These are phyloP conservation scores for Deilephila porcellus DNA, from an alignment of 2,888 invertebrate species.

Conservation along the genomic window DNA sequence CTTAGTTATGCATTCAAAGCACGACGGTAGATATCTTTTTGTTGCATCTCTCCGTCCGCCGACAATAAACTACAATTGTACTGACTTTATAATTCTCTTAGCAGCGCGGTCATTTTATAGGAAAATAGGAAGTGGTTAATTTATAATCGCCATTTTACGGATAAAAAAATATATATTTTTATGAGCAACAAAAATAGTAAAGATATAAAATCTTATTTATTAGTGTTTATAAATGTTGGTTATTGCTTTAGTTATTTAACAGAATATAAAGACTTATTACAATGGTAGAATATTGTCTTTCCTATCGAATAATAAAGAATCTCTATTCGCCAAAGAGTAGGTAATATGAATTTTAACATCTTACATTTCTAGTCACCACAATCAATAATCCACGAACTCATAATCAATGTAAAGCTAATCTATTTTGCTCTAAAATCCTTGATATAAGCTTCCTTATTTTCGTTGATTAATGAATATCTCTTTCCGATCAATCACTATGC, in stretches of 20 bases:
- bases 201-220: no score
- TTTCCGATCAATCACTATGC: constrained; percentile 44
- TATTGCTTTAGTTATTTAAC: no score
- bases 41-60: constrained; percentile 35
- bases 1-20: constrained; percentile 42
- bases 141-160: no score
- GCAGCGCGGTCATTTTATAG: not conserved
- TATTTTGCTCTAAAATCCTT: constrained; percentile 14
- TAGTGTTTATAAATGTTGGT: no score
- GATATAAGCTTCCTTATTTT: constrained; percentile 43
- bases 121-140: not conserved
- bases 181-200: no score
- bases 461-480: constrained; percentile 48
- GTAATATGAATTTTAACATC: not conserved
- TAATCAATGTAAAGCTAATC: not conserved
- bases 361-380: not conserved
- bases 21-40: constrained; percentile 40
- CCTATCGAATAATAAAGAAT: no score
- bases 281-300: no score
- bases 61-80: constrained; percentile 20
- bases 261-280: no score
- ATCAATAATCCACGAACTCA: not conserved
- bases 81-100: not conserved
- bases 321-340: no score
- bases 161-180: no score